These are phyloP conservation scores for Drosophila prostipennis DNA, from an alignment of 2,888 invertebrate species.

Conservation along the genomic window DNA sequence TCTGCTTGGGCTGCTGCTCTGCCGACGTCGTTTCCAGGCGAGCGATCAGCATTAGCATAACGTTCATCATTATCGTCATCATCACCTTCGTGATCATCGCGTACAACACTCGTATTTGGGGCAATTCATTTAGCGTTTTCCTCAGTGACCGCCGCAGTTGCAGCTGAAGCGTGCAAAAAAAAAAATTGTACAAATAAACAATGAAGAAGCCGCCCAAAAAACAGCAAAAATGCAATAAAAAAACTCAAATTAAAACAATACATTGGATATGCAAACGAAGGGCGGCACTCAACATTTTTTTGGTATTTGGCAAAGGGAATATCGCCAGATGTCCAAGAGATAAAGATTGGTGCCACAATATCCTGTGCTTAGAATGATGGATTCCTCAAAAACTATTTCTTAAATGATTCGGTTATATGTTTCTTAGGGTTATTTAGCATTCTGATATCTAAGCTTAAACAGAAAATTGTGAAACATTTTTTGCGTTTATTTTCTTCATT, in stretches of 20 bases:
- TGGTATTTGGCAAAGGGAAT: constrained; percentile 45
- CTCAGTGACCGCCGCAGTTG: constrained; percentile 63
- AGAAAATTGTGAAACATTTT: too few relatives aligned
- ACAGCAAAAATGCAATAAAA: constrained; percentile 2
- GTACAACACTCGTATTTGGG: constrained; percentile 66
- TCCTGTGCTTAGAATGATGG: neutral
- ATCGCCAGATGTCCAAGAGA: neutral
- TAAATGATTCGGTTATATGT: too few relatives aligned
- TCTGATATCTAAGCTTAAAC: too few relatives aligned
- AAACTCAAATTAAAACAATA: neutral
- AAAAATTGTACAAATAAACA: constrained; percentile 20
- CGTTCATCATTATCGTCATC: constrained; percentile 41
- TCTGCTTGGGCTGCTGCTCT: constrained; percentile 39
- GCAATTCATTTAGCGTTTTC: constrained; percentile 70
- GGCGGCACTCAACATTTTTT: constrained; percentile 37
- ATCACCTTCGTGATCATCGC: constrained; percentile 43
- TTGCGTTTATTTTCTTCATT: too few relatives aligned
- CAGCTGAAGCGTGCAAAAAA: constrained; percentile 70
- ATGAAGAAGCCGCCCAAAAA: constrained; percentile 47
- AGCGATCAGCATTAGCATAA: constrained; percentile 69
- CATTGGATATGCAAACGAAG: constrained; percentile 35
- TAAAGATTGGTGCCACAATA: neutral
- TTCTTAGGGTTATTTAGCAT: too few relatives aligned
- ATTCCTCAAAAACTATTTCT: neutral
- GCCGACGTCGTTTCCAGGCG: constrained; percentile 65